Conservation (phyloP, 2,113 vertebrate genomes). For the Oreocharis arfaki region DNA sequence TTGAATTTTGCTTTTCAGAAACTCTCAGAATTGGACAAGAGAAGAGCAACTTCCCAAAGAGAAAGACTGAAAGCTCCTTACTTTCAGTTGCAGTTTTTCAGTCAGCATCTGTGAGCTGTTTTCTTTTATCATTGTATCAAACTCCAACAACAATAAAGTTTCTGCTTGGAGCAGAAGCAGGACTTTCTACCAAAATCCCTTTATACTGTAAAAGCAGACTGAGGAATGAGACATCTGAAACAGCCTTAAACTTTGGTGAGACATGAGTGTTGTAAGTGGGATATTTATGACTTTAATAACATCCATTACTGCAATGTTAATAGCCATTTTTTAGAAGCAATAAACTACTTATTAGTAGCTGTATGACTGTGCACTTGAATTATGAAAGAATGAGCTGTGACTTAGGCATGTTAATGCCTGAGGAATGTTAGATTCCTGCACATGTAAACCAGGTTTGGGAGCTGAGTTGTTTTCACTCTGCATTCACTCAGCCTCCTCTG, state of each 20-base stretch:
- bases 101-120: background rate
- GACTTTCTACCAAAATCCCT: background rate
- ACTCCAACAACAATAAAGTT: background rate
- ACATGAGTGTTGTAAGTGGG: background rate
- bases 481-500: background rate
- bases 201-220: background rate
- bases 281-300: slow-evolving; percentile 18
- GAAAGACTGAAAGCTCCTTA: background rate
- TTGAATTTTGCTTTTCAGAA: background rate
- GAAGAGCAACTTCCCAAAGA: background rate
- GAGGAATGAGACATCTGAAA: background rate
- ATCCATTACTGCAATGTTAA: background rate
- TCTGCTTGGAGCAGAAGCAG: background rate
- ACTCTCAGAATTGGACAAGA: background rate
- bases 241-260: background rate
- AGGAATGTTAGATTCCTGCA: background rate
- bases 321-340: background rate
- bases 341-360: background rate
- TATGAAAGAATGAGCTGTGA: background rate
- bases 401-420: background rate
- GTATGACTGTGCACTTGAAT: background rate
- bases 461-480: background rate
- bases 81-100: background rate
- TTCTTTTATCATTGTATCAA: background rate
- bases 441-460: background rate